These are phyloP conservation scores for Grantiella picta DNA, from an alignment of 2,113 vertebrate species.

Conservation along the genomic window DNA sequence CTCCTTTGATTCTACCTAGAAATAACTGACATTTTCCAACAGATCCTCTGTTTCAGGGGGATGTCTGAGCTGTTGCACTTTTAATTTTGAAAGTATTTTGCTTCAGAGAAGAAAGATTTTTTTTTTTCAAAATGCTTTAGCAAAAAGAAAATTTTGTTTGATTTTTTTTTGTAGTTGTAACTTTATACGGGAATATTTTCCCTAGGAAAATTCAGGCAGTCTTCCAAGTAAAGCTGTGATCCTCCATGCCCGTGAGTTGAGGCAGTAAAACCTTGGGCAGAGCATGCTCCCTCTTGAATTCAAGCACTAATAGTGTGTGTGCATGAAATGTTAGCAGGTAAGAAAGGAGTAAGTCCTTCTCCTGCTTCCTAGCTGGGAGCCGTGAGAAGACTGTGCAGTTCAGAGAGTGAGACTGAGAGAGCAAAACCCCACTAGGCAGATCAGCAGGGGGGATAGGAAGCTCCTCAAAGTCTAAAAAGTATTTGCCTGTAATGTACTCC, in stretches of 20 bases:
- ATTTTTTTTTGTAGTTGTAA: not conserved
- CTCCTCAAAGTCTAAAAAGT: not conserved
- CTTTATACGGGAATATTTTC: not conserved
- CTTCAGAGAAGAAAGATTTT: not conserved
- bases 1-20: not conserved
- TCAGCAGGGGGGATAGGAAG: not conserved
- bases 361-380: not conserved
- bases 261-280: not conserved
- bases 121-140: not conserved
- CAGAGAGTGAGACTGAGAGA: conserved; percentile 11
- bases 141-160: not conserved
- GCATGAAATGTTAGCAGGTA: not conserved
- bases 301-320: not conserved
- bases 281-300: not conserved
- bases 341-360: not conserved
- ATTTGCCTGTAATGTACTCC: not conserved
- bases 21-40: not conserved
- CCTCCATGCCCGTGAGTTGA: not conserved
- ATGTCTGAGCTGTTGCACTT: not conserved
- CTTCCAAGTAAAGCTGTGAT: not conserved
- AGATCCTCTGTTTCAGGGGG: not conserved
- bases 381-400: not conserved
- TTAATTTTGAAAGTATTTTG: not conserved
- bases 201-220: not conserved
- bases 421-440: conserved; percentile 8